A percentile compares a stretch with the other conserved stretches of the same genome.
Evolutionary conservation across 2,113 vertebrate species (phyloP).

Genomic region (Cebus imitator): DNA sequence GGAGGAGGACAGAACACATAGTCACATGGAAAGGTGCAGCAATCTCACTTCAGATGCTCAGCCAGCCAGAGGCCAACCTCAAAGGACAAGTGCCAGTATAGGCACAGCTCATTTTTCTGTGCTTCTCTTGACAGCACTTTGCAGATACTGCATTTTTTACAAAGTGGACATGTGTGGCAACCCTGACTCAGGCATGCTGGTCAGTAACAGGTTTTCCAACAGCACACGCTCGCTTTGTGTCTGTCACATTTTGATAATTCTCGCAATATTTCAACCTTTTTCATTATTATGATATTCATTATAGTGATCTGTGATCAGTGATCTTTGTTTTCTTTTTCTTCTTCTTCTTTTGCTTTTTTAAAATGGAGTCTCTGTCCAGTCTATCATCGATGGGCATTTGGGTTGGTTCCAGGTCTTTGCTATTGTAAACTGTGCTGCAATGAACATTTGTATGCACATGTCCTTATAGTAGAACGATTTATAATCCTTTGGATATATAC

Average conservation of each 20-base stretch:
- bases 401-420: too few species aligned
- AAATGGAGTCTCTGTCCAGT: too few species aligned
- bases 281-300: neutral
- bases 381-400: too few species aligned
- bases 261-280: neutral
- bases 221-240: neutral
- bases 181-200: neutral
- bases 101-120: neutral
- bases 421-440: too few species aligned
- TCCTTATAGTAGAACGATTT: too few species aligned
- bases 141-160: neutral
- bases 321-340: neutral
- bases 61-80: neutral
- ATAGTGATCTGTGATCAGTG: neutral
- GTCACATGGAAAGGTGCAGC: rapidly evolving
- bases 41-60: neutral
- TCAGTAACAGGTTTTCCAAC: neutral
- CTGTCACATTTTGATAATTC: neutral
- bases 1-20: rapidly evolving
- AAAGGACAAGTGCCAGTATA: rapidly evolving
- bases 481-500: too few species aligned
- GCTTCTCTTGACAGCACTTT: neutral
- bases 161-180: neutral
- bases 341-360: too few species aligned
- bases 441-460: too few species aligned